These are phyloP conservation scores for Varecia variegata DNA, from an alignment of 2,797 vertebrate genomes.

Conservation along the genomic window DNA sequence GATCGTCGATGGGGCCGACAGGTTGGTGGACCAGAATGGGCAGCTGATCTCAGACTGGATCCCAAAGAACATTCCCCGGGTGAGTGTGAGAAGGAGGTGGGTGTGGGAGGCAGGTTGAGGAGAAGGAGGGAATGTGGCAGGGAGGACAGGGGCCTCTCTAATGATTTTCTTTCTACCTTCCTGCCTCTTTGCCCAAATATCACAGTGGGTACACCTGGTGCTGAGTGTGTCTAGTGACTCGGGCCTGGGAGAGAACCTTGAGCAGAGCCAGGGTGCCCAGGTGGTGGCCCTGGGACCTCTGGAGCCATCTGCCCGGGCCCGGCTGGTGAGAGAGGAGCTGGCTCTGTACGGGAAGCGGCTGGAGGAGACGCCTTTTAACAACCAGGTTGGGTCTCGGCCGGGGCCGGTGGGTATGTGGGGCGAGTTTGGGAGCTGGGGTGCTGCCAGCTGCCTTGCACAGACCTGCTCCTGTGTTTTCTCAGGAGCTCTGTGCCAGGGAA, in stretches of 20 bases:
- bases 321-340: conserved; percentile 88
- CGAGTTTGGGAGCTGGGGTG: not conserved
- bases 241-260: conserved; percentile 82
- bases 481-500: not conserved
- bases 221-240: conserved; percentile 85
- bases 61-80: conserved; percentile 87
- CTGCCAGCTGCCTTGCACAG: not conserved
- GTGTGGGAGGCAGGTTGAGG: not conserved
- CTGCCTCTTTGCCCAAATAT: not conserved
- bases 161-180: not conserved
- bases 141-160: not conserved
- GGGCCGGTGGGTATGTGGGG: not conserved
- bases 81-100: conserved; percentile 64
- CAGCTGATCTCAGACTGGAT: conserved; percentile 91
- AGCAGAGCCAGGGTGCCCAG: conserved; percentile 78
- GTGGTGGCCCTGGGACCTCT: conserved; percentile 86
- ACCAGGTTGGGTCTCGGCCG: conserved; percentile 85
- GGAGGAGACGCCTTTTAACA: conserved; percentile 93
- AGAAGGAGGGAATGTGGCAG: not conserved
- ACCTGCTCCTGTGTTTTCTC: not conserved
- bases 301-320: conserved; percentile 84
- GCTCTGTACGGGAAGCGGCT: conserved; percentile 91
- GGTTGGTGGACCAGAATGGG: conserved; percentile 80
- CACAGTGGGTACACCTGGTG: conserved; percentile 88
- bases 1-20: conserved; percentile 89